Percentiles rank a stretch among this genome's conserved stretches.
phyloP scores from a whole-genome alignment of 1,140 invertebrate genomes.

The Leptoteleia sp. region DNA sequence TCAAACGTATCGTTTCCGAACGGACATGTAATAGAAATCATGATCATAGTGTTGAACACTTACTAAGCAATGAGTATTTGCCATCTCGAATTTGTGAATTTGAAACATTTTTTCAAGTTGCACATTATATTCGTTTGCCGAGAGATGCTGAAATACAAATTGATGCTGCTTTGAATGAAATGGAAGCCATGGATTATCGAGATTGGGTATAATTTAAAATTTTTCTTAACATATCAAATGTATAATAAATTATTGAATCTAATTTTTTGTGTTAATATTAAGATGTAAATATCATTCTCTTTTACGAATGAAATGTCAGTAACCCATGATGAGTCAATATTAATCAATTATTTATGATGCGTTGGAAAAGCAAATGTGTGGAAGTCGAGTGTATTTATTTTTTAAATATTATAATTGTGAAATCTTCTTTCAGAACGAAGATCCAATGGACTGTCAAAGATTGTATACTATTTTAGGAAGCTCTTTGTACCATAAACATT shows the following conservation, averaged over 20 bases:
- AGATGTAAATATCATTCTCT: too few species aligned
- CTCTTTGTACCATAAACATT: conserved; percentile 87
- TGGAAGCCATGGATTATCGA: conserved; percentile 90
- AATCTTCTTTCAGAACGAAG: conserved; percentile 86
- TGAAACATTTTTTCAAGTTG: conserved; percentile 76
- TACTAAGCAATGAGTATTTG: conserved; percentile 19
- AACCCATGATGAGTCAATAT: too few species aligned
- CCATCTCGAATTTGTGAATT: conserved; percentile 69
- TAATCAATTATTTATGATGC: too few species aligned
- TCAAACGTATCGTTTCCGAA: conserved; percentile 77
- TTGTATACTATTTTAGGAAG: conserved; percentile 89
- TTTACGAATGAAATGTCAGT: too few species aligned
- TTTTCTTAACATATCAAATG: too few species aligned
- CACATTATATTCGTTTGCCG: conserved; percentile 85
- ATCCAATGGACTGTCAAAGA: conserved; percentile 88
- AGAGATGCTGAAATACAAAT: conserved; percentile 88
- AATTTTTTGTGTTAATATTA: too few species aligned
- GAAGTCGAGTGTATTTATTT: too few species aligned
- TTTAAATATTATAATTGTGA: too few species aligned
- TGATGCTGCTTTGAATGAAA: conserved; percentile 89
- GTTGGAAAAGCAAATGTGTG: too few species aligned
- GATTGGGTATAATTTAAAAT: conserved; percentile 84
- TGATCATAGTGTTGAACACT: conserved; percentile 20
- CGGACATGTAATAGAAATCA: conserved; percentile 38
- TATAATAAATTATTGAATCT: too few species aligned